phyloP scores from a whole-genome alignment of 2,113 vertebrate genomes.

The Alexandromys fortis region DNA sequence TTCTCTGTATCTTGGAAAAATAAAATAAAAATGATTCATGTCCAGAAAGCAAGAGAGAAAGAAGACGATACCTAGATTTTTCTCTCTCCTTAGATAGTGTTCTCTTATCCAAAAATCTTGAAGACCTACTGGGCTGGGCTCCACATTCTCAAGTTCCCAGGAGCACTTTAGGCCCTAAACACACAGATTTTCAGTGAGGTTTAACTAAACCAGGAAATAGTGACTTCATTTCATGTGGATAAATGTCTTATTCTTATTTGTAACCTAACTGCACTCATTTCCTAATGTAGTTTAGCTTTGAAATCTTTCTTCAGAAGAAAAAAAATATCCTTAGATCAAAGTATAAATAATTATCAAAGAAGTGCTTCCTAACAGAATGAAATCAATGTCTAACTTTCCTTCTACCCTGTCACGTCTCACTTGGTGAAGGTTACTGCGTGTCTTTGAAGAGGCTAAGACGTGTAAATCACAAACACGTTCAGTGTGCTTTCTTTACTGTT shows the following conservation, averaged over 20 bases:
- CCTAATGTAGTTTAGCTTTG: neutral
- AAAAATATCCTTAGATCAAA: neutral
- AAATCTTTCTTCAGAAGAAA: neutral
- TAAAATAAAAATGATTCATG: neutral
- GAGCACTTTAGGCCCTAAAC: accelerated
- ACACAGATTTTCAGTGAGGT: accelerated
- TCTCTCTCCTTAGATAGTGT: accelerated
- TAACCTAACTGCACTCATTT: neutral
- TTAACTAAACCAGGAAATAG: neutral
- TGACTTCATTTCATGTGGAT: neutral
- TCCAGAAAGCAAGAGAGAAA: neutral
- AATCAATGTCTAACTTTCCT: neutral
- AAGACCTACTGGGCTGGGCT: neutral
- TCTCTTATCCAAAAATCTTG: too few relatives aligned
- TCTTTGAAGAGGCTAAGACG: neutral
- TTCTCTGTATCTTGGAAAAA: neutral
- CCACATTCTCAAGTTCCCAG: accelerated
- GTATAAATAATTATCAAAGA: neutral
- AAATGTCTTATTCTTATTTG: neutral
- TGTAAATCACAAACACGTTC: neutral
- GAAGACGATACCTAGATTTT: accelerated
- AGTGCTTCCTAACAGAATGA: neutral
- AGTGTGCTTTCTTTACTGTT: neutral
- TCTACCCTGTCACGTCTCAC: neutral
- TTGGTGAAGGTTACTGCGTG: neutral